Percentiles rank a stretch among this genome's conserved stretches.
Evolutionary conservation across 2,797 vertebrate genomes (phyloP).

Genomic region (Monodelphis domestica): DNA sequence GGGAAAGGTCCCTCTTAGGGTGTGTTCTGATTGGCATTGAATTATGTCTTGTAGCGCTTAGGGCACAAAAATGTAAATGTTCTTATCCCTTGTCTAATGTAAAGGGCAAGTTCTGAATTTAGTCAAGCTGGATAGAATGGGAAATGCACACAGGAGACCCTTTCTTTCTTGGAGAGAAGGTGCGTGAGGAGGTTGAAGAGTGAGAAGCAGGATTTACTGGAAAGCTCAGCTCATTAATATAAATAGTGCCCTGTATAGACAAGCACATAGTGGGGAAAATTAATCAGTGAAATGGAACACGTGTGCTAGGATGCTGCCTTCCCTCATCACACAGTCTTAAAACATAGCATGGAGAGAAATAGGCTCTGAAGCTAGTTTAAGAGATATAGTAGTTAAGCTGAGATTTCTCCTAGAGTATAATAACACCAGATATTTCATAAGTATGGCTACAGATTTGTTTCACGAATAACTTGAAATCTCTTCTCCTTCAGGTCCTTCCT

Average conservation of each 20-base stretch:
- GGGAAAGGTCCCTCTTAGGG: not conserved
- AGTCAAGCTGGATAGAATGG: constrained; percentile 22
- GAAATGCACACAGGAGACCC: constrained; percentile 43
- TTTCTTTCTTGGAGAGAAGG: constrained; percentile 61
- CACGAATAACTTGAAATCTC: constrained; percentile 60
- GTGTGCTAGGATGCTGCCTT: constrained; percentile 51
- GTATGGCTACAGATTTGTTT: constrained; percentile 43
- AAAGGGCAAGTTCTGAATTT: constrained; percentile 41
- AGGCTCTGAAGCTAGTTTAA: constrained; percentile 64
- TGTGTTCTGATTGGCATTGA: not conserved
- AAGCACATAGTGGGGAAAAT: constrained; percentile 17
- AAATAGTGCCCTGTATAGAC: constrained; percentile 49
- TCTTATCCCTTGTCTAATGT: constrained; percentile 52
- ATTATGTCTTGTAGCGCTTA: not conserved
- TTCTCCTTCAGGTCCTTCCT: not conserved
- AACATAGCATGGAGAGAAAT: constrained; percentile 58
- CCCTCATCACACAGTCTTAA: constrained; percentile 59
- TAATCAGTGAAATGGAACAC: not conserved
- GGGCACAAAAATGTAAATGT: constrained; percentile 27
- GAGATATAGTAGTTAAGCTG: constrained; percentile 68
- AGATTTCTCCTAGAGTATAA: constrained; percentile 67
- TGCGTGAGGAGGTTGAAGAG: not conserved
- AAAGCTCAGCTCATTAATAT: constrained; percentile 65
- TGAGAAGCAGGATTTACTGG: constrained; percentile 61
- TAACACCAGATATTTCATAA: constrained; percentile 25